Evolutionary conservation across 2,113 vertebrate species (phyloP).

Genomic region (Cochlearius cochlearius): DNA sequence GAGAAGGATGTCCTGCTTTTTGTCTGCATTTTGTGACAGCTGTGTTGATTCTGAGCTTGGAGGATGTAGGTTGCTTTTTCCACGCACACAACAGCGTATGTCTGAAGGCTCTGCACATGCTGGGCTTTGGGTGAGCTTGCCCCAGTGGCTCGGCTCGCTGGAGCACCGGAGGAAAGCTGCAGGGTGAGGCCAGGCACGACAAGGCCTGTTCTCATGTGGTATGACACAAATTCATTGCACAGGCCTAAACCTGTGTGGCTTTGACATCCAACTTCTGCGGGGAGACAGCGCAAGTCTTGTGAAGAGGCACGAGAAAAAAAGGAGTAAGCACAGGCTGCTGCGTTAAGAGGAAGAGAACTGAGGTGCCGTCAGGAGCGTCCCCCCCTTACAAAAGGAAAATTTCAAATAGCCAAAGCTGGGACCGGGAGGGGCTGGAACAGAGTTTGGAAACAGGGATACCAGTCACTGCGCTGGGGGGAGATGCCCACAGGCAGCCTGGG

Average conservation of each 20-base stretch:
- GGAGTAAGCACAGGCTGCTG: not conserved
- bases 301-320: not conserved
- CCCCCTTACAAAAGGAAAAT: not conserved
- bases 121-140: not conserved
- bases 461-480: accelerated
- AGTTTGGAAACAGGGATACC: not conserved
- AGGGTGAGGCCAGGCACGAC: slow-evolving; percentile 25
- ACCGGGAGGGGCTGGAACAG: not conserved
- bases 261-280: not conserved
- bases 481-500: accelerated
- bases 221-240: slow-evolving; percentile 2
- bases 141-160: not conserved
- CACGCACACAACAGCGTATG: accelerated
- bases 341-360: not conserved
- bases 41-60: not conserved
- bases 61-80: not conserved
- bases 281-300: not conserved
- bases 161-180: not conserved
- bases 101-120: not conserved
- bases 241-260: slow-evolving; percentile 9
- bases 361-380: not conserved
- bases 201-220: not conserved
- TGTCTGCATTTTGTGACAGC: not conserved
- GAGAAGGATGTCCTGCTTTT: not conserved
- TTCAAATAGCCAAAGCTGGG: not conserved